phyloP scores from a whole-genome alignment of 1,140 invertebrate species.

The Druon quercuslanigerum region DNA sequence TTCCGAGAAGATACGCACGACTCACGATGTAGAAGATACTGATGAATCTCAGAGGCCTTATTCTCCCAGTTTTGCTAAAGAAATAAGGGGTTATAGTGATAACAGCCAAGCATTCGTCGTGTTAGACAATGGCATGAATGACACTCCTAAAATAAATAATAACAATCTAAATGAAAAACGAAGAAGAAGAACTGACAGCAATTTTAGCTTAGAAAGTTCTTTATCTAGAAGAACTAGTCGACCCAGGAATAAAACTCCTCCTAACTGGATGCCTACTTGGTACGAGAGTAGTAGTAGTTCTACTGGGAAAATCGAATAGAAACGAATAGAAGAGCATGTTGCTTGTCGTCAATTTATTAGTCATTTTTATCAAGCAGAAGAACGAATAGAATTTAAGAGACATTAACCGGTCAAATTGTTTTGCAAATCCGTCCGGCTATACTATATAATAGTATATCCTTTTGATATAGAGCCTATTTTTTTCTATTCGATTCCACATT shows the following conservation, averaged over 20 bases:
- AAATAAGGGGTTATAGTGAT: slow-evolving; percentile 35
- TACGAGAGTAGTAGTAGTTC: slow-evolving; percentile 67
- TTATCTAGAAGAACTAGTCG: slow-evolving; percentile 39
- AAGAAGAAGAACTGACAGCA: slow-evolving; percentile 39
- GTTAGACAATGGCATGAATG: slow-evolving; percentile 56
- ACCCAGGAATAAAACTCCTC: slow-evolving; percentile 57
- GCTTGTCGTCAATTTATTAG: too few relatives aligned
- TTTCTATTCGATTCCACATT: too few relatives aligned
- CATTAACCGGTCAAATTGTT: too few relatives aligned
- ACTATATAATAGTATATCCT: too few relatives aligned
- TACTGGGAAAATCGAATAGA: background rate
- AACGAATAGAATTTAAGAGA: too few relatives aligned
- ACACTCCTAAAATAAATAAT: slow-evolving; percentile 16
- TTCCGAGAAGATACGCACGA: slow-evolving; percentile 52
- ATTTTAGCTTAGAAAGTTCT: slow-evolving; percentile 44
- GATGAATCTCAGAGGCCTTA: slow-evolving; percentile 54
- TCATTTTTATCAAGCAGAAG: too few relatives aligned
- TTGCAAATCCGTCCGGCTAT: too few relatives aligned
- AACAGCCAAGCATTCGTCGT: slow-evolving; percentile 67
- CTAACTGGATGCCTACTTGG: slow-evolving; percentile 74
- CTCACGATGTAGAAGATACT: slow-evolving; percentile 25
- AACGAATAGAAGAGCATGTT: background rate
- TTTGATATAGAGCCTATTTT: too few relatives aligned
- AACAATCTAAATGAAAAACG: slow-evolving; percentile 43
- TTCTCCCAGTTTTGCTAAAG: slow-evolving; percentile 68